Evolutionary conservation across 2,888 invertebrate genomes (phyloP), one percentile per base, ranked within the genome.

Genomic region (Micoletzkya japonica): DNA sequence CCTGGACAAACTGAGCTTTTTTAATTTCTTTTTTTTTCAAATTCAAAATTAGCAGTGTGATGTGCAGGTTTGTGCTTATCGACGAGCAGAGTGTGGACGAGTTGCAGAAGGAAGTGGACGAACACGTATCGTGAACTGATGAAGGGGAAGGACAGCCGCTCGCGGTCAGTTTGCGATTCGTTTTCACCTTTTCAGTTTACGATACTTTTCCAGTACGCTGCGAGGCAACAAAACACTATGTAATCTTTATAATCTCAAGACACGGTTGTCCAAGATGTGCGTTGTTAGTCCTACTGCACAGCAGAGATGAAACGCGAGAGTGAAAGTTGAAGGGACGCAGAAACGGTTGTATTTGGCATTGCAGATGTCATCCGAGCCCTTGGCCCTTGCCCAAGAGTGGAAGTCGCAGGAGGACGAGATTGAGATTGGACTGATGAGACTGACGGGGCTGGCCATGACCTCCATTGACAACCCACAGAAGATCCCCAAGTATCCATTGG

Each of bases 321-420:
- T n/a, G n/a, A n/a, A n/a, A n/a, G n/a, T n/a, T n/a, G n/a, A n/a
- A n/a, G n/a, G n/a, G n/a, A n/a, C n/a, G n/a, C n/a, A n/a, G n/a
- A n/a, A n/a, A n/a, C n/a, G n/a, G n/a, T n/a, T n/a, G n/a, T n/a
- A n/a, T n/a, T n/a, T n/a, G n/a, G n/a, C n/a, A n/a, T n/a, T 82
- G 75, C 71, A 82, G 82, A 69, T 85, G 28, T 70, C 76, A 26
- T 83, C 84, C 1, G 94, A 96, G 87, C 91, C 92, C 0, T 88
- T 98, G 64, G 97, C 97, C 1, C 88, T 95, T 73, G 94, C 96
- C 1, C 90, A 91, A 36, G 98, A 98, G 89, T 98, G 97, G 93
- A 92, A 93, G 81, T 89, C 91, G 6, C 96, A 97, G 86, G 90
- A 90, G 74, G 90, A 92, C 34, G 88, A 88, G 68, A 91, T 97